Evolutionary conservation across 2,797 vertebrate species (phyloP).

Genomic region (Cynopterus sphinx): DNA sequence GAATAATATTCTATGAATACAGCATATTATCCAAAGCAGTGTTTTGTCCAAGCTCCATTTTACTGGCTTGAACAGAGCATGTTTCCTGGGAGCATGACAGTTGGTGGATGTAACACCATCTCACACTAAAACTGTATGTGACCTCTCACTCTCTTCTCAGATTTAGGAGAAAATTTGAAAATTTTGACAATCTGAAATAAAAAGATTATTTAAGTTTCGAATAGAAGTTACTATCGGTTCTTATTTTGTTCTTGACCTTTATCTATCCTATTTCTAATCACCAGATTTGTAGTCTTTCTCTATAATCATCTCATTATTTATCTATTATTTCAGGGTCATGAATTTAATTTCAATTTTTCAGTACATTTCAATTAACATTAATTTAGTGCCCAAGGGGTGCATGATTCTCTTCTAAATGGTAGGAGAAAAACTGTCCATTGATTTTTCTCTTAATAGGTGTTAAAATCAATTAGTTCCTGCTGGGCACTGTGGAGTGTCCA

Average conservation of each 20-base stretch:
- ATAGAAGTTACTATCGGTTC: not conserved
- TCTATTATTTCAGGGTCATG: slow-evolving; percentile 39
- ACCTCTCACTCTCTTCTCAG: not conserved
- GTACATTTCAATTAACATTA: slow-evolving; percentile 63
- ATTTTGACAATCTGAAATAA: not conserved
- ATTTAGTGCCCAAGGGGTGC: slow-evolving; percentile 22
- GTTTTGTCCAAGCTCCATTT: not conserved
- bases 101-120: not conserved
- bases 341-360: slow-evolving; percentile 54
- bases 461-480: slow-evolving; percentile 59
- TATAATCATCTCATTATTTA: slow-evolving; percentile 52
- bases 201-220: not conserved
- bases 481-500: not conserved
- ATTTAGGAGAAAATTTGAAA: not conserved
- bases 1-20: not conserved
- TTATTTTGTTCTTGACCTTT: slow-evolving; percentile 27
- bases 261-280: slow-evolving; percentile 26
- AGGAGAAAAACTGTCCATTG: slow-evolving; percentile 65
- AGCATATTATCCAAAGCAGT: not conserved
- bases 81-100: not conserved
- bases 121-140: not conserved
- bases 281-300: slow-evolving; percentile 40
- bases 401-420: slow-evolving; percentile 35
- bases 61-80: not conserved
- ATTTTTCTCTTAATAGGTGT: slow-evolving; percentile 66